These are phyloP conservation scores for Cliona cf. orientalis DNA, from an alignment of 37 sponge, comb jelly and placozoan genomes.

Conservation along the genomic window DNA sequence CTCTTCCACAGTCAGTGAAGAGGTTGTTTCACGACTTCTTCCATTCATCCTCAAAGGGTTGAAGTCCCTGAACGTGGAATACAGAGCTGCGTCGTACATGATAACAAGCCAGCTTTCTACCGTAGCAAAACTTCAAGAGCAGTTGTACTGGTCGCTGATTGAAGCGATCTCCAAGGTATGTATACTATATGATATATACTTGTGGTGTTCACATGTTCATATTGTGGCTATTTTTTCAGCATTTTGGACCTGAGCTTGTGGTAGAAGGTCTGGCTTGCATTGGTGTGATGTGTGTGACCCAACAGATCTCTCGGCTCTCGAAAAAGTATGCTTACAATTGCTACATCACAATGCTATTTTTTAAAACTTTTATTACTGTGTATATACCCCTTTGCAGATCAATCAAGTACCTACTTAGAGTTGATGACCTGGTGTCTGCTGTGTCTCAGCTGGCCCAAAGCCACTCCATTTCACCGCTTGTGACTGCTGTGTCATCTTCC, in stretches of 20 bases:
- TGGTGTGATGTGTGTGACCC: constrained; percentile 48
- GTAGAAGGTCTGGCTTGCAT: constrained; percentile 47
- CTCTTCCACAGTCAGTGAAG: constrained; percentile 46
- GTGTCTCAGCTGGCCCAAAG: constrained; percentile 23
- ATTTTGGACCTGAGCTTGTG: neutral
- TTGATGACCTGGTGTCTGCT: neutral
- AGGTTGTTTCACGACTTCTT: constrained; percentile 47
- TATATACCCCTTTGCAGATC: constrained; percentile 10
- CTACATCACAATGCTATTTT: too few relatives aligned
- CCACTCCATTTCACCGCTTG: constrained; percentile 27
- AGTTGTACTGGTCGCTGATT: constrained; percentile 51
- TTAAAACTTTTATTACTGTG: neutral
- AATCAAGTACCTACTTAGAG: constrained; percentile 22
- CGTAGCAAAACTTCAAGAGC: constrained; percentile 29
- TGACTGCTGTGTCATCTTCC: constrained; percentile 14
- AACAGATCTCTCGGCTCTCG: constrained; percentile 20
- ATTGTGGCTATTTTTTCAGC: neutral
- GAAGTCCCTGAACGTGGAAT: constrained; percentile 65
- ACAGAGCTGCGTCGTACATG: constrained; percentile 62
- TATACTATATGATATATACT: neutral
- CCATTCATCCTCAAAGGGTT: constrained; percentile 76
- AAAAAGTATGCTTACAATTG: too few relatives aligned
- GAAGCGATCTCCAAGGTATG: constrained; percentile 72
- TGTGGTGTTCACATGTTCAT: neutral
- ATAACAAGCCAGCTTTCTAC: constrained; percentile 53